Conservation (phyloP, 1,140 invertebrate genomes). For the Drosophila aff. region DNA sequence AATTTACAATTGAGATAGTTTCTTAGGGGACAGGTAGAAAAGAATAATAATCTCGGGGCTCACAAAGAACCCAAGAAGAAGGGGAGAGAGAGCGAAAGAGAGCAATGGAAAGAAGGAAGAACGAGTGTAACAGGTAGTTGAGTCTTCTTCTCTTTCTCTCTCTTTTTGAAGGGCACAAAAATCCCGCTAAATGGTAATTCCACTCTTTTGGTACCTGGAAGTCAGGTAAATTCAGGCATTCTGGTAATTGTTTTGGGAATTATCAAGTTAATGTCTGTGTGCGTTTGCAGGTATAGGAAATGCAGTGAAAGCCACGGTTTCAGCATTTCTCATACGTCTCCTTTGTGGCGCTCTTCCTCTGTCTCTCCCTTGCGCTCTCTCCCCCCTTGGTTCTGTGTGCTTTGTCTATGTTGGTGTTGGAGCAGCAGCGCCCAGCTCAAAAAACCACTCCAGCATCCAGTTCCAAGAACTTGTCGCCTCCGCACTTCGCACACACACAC, state of each 20-base stretch:
- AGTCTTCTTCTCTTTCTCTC: slow-evolving; percentile 5
- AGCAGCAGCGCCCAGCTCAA: slow-evolving; percentile 19
- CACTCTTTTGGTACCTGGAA: slow-evolving; percentile 16
- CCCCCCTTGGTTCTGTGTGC: neutral
- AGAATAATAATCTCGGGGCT: slow-evolving; percentile 29
- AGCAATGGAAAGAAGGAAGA: slow-evolving; percentile 14
- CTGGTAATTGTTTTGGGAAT: slow-evolving; percentile 50
- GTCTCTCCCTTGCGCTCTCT: neutral
- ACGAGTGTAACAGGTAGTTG: slow-evolving; percentile 74
- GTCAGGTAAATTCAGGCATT: slow-evolving; percentile 44
- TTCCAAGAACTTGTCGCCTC: slow-evolving; percentile 69
- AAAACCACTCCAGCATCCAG: slow-evolving; percentile 24
- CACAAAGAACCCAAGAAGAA: neutral
- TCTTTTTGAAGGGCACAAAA: slow-evolving; percentile 15
- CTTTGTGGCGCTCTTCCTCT: slow-evolving; percentile 21
- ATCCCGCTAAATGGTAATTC: slow-evolving; percentile 22
- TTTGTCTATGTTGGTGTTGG: slow-evolving; percentile 14
- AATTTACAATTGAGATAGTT: slow-evolving; percentile 54
- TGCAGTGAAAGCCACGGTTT: slow-evolving; percentile 62
- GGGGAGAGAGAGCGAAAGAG: neutral
- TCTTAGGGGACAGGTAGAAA: slow-evolving; percentile 33
- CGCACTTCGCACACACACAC: slow-evolving; percentile 14
- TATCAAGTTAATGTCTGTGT: slow-evolving; percentile 23
- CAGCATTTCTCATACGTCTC: slow-evolving; percentile 22
- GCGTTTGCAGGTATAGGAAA: slow-evolving; percentile 39